Conservation (phyloP, 2,888 invertebrate species). For the Ennomos quercinarius region DNA sequence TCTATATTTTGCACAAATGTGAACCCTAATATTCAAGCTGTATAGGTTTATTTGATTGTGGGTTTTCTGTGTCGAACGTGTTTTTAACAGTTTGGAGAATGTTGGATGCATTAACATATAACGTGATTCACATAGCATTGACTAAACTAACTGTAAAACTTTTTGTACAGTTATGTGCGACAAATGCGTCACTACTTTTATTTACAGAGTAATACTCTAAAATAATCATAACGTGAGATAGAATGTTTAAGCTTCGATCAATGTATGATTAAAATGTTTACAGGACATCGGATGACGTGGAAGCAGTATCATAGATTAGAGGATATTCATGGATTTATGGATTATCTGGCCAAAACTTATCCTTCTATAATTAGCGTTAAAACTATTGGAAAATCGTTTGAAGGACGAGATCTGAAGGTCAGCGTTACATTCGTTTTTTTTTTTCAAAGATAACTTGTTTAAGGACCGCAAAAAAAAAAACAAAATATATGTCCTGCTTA, state of each 20-base stretch:
- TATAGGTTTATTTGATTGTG: slow-evolving; percentile 30
- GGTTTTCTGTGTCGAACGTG: slow-evolving; percentile 33
- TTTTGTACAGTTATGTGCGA: slow-evolving; percentile 1
- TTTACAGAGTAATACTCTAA: slow-evolving; percentile 4
- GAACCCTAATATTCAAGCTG: slow-evolving; percentile 50
- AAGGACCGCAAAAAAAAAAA: background rate
- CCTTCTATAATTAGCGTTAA: slow-evolving; percentile 90
- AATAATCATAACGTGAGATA: no score
- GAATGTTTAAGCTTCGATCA: no score
- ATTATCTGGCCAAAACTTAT: slow-evolving; percentile 91
- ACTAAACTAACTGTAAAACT: slow-evolving; percentile 45
- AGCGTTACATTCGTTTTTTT: background rate
- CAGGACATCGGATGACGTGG: slow-evolving; percentile 89
- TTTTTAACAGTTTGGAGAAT: slow-evolving; percentile 36
- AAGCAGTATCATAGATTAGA: slow-evolving; percentile 90
- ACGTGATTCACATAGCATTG: slow-evolving; percentile 38
- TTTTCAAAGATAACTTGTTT: background rate
- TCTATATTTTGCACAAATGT: slow-evolving; percentile 52
- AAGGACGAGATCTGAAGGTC: slow-evolving; percentile 91
- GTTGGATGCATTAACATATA: slow-evolving; percentile 38
- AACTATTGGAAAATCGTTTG: slow-evolving; percentile 90
- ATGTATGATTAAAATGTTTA: slow-evolving; percentile 22
- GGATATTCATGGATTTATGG: slow-evolving; percentile 92
- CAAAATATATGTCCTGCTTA: background rate
- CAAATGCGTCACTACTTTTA: slow-evolving; percentile 37